Evolutionary conservation across 2,888 invertebrate species (phyloP).

Genomic region (Cerastis leucographa): DNA sequence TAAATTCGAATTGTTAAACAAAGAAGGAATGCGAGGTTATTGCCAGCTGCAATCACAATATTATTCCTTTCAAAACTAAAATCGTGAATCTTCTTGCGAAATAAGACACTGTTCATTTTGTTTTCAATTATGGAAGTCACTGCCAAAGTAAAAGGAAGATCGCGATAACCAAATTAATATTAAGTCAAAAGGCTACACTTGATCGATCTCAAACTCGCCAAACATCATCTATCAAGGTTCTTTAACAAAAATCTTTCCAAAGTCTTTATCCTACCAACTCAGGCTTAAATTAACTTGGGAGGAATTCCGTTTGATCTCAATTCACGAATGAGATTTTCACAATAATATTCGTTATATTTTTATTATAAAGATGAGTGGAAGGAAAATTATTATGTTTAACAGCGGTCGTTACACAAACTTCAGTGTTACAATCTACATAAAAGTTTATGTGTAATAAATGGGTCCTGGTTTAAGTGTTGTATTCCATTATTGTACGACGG

Average conservation of each 20-base stretch:
- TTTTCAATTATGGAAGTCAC: background rate
- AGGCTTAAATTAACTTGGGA: constrained; percentile 41
- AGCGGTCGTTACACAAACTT: constrained; percentile 63
- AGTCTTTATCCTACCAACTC: constrained; percentile 41
- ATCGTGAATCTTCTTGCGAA: too few species aligned
- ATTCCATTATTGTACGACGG: constrained; percentile 61
- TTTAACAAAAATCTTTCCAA: constrained; percentile 37
- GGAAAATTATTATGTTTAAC: constrained; percentile 62
- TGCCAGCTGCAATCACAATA: background rate
- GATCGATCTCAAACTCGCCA: constrained; percentile 30
- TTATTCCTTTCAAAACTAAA: background rate
- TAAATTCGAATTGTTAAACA: background rate
- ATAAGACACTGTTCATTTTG: background rate
- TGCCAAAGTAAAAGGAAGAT: constrained; percentile 11
- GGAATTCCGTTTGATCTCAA: constrained; percentile 47
- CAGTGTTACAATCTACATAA: constrained; percentile 68
- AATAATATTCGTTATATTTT: constrained; percentile 35
- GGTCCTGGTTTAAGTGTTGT: constrained; percentile 63
- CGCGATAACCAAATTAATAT: constrained; percentile 28
- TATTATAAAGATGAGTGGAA: constrained; percentile 40
- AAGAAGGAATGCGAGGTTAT: background rate
- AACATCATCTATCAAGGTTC: constrained; percentile 41
- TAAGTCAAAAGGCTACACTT: constrained; percentile 29
- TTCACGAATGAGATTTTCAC: constrained; percentile 33
- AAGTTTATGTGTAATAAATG: constrained; percentile 73